Evolutionary conservation across 1,140 invertebrate genomes (phyloP), one percentile per base, ranked within the genome.

Genomic region (Bombus haemorrhoidalis): DNA sequence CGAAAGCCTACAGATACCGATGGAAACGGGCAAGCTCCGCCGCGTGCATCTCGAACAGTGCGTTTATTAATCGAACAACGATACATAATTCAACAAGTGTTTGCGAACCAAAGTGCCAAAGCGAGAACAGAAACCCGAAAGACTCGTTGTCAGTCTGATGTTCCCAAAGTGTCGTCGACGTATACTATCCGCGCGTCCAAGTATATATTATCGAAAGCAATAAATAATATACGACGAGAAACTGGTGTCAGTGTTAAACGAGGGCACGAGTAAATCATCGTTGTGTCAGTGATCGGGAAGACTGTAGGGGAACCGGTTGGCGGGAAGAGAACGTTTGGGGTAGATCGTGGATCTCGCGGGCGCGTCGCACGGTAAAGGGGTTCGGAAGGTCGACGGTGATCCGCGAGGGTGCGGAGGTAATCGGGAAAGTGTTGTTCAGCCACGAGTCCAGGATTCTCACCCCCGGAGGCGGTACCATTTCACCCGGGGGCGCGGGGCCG

Each of bases 391-490:
- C 86, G 66, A 89, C 75, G 88, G 79, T 85, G 89, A 89, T 93
- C 92, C 93, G 93, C 94, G 88, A 87, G 86, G 76, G 87, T 92
- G 93, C 92, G 94, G 92, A 94, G 86, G 86, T 91, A 62, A 91
- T 91, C 92, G 91, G 86, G 87, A 95, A 95, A 94, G 94, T 95
- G 94, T 94, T 94, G 94, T 94, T 95, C 93, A 95, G 92, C 81
- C 93, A 94, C 94, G 93, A 94, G 93, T 94, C 93, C 95, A 95
- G 95, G 94, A 95, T 95, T 95, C 94, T 95, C 92, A 94, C 93
- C 93, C 94, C 94, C 93, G 93, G 94, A 90, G 93, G 92, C 91
- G 93, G 93, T 89, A 87, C 91, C 87, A 92, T 94, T 92, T 95
- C 94, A 90, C 94, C 94, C 91, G 94, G 94, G 93, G 94, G 93